Percentiles rank a stretch among this genome's conserved stretches.
Evolutionary conservation across 2,113 vertebrate species (phyloP).

Genomic region (Oryzias curvinotus): DNA sequence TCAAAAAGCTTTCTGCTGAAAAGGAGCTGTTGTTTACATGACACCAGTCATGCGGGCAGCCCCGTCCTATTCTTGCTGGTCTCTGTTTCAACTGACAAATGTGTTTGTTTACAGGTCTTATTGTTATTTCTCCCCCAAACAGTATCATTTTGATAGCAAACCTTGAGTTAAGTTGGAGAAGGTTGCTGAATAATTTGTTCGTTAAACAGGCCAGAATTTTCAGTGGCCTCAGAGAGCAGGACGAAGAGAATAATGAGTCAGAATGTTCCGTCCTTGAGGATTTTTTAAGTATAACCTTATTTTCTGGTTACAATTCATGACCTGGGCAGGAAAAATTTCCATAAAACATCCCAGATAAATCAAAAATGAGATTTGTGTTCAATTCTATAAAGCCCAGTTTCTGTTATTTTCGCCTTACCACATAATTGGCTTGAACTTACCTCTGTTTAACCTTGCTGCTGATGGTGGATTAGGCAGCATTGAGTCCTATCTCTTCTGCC

Average conservation of each 20-base stretch:
- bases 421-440: slow-evolving; percentile 41
- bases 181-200: slow-evolving; percentile 63
- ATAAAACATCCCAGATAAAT: background rate
- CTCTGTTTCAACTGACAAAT: slow-evolving; percentile 30
- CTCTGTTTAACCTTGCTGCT: slow-evolving; percentile 55
- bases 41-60: slow-evolving; percentile 40
- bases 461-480: slow-evolving; percentile 26
- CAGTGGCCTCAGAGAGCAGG: slow-evolving; percentile 45
- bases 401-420: slow-evolving; percentile 41
- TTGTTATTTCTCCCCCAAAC: slow-evolving; percentile 67
- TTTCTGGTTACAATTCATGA: slow-evolving; percentile 39
- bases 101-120: slow-evolving; percentile 62
- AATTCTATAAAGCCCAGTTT: slow-evolving; percentile 16
- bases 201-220: slow-evolving; percentile 51
- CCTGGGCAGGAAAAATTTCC: slow-evolving; percentile 3
- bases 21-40: slow-evolving; percentile 53
- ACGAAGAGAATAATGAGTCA: slow-evolving; percentile 42
- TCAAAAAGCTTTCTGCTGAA: slow-evolving; percentile 24
- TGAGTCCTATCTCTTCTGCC: slow-evolving; percentile 2
- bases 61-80: slow-evolving; percentile 47
- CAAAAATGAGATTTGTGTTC: slow-evolving; percentile 22
- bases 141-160: slow-evolving; percentile 60
- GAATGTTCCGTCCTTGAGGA: slow-evolving; percentile 41
- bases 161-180: slow-evolving; percentile 26
- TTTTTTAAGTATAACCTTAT: background rate